Evolutionary conservation across 1,140 invertebrate genomes (phyloP).

Genomic region (Drosophila kanapiae): DNA sequence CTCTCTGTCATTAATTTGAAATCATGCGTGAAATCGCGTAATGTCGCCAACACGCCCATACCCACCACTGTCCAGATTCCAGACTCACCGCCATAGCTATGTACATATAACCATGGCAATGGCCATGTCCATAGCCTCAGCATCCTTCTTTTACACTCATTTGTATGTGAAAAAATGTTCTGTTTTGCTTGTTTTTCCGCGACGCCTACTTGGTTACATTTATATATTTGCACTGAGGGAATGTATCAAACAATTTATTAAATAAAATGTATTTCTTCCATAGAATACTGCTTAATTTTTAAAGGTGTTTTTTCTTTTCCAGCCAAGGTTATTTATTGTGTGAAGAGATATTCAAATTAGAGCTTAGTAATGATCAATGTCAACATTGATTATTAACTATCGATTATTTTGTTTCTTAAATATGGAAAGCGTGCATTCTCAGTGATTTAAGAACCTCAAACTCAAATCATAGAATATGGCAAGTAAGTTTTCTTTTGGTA

Average conservation of each 20-base stretch:
- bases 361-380: too few species aligned
- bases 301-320: too few species aligned
- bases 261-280: too few species aligned
- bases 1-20: slow-evolving; percentile 77
- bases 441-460: too few species aligned
- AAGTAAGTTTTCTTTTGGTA: too few species aligned
- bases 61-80: slow-evolving; percentile 37
- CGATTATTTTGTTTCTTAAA: too few species aligned
- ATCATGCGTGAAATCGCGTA: slow-evolving; percentile 83
- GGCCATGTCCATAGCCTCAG: slow-evolving; percentile 26
- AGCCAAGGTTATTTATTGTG: too few species aligned
- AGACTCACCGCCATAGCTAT: slow-evolving; percentile 30
- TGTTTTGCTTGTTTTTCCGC: slow-evolving; percentile 60
- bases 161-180: slow-evolving; percentile 46
- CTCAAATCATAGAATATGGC: too few species aligned
- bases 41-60: slow-evolving; percentile 74
- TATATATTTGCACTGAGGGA: slow-evolving; percentile 15
- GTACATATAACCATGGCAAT: slow-evolving; percentile 51
- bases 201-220: slow-evolving; percentile 37
- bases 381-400: too few species aligned
- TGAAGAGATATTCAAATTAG: too few species aligned
- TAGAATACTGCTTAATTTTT: too few species aligned
- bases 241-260: neutral
- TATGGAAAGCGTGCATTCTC: too few species aligned
- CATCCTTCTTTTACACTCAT: slow-evolving; percentile 41